Base-by-base conservation (phyloP, 1,140 invertebrate genomes). In the Apis laboriosa region DNA sequence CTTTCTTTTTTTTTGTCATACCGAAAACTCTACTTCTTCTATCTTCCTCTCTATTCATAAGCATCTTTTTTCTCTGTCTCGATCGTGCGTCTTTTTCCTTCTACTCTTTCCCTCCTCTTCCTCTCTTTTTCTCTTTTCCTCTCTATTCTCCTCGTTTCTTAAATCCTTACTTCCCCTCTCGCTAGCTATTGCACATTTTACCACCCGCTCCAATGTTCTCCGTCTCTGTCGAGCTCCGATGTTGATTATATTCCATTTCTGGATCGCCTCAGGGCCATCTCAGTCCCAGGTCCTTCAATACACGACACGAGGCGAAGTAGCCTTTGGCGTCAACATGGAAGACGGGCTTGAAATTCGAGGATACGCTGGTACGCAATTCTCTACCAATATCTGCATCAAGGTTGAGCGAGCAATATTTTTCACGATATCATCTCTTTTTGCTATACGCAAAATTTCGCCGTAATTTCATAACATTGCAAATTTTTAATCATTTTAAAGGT, bases 211-310 rank as follows among this genome's bases (percentile, higher is more conserved):
- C 58, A n/a, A 49, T 28, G 55, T 71, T 83, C 67, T 63, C 76
- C 60, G n/a, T 78, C 75, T 83, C 68, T 63, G 81, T 83, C 76
- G 34, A 70, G 9, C 75, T 19, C 28, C 83, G 87, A 89, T 90
- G 34, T 85, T 93, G 92, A 94, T 94, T 94, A 94, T 94, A 93
- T 94, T 93, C 92, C 93, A 94, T 93, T 93, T 93, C 93, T 94
- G 89, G 84, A 93, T 91, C 84, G 91, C 91, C 90, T 82, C 82
- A 56, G 86, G 92, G 74, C 66, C 84, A 75, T 83, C 89, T 87
- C 88, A 88, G 85, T 84, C 75, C 75, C 75, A 34, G 72, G 79
- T 87, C 91, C 91, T 88, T 92, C 91, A 88, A 91, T 92, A 90
- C 89, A 84, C 80, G 84, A 90, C 90, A 91, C 91, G 87, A 86